Evolutionary conservation across 2,888 invertebrate species (phyloP).

Genomic region (Amaurobius ferox): DNA sequence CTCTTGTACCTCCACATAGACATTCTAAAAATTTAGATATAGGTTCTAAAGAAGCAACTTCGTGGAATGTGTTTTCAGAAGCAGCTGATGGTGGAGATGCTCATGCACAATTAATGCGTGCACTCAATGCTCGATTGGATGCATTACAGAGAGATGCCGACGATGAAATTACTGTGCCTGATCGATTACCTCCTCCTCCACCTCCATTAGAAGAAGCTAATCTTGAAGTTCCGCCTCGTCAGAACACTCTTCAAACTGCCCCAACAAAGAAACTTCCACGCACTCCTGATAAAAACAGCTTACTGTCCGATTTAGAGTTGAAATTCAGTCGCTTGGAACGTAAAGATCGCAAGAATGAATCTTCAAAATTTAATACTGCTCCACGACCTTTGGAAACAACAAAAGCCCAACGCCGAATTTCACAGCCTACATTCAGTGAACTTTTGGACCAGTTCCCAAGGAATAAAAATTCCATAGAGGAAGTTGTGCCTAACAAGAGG

Average conservation of each 20-base stretch:
- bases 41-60: constrained; percentile 33
- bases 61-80: constrained; percentile 66
- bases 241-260: constrained; percentile 31
- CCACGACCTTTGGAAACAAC: constrained; percentile 52
- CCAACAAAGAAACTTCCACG: constrained; percentile 61
- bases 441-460: constrained; percentile 54
- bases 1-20: constrained; percentile 59
- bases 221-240: constrained; percentile 17
- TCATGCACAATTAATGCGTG: constrained; percentile 66
- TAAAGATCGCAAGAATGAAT: constrained; percentile 22
- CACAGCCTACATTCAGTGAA: constrained; percentile 64
- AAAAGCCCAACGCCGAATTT: constrained; percentile 58
- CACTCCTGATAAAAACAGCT: constrained; percentile 45
- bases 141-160: constrained; percentile 45
- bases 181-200: constrained; percentile 32
- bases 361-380: constrained; percentile 58
- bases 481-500: constrained; percentile 48
- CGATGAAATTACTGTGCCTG: constrained; percentile 11
- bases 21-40: constrained; percentile 16
- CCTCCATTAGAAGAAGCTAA: constrained; percentile 32
- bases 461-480: constrained; percentile 31
- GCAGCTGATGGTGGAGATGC: constrained; percentile 40
- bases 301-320: constrained; percentile 41
- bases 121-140: constrained; percentile 62
- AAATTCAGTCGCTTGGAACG: constrained; percentile 25